Base-by-base conservation (phyloP, 2,113 vertebrate species). In the Formicarius rufipectus region DNA sequence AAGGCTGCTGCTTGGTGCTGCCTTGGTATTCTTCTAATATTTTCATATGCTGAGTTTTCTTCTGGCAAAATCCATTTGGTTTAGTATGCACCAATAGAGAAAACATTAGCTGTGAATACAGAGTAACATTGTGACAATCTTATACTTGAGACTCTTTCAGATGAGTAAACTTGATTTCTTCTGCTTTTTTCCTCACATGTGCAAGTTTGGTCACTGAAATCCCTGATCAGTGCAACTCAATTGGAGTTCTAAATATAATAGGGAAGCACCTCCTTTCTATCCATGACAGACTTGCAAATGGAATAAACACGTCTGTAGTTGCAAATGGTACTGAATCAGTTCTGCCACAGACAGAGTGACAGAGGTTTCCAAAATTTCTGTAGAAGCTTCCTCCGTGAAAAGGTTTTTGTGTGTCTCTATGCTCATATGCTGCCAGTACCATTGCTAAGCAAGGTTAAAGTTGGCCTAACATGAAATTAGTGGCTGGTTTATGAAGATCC, bases 381-480 rank as follows among this genome's bases (percentile, higher is more conserved):
- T 2, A 55, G 11, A 3, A 45, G 1, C 14, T 6, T 71, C 9
- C 4, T 79, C 55, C 18, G 77, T 1, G 1, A 4, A 25, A 14
- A 67, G 7, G 0, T 8, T 30, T 42, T 49, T 68, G 75, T 59
- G 7, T 56, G 10, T 60, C 14, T 79, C 31, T 24, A 5, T 79
- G 13, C 4, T 88, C 20, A 15, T 35, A 33, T 19, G 15, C 23
- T 69, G n/a, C 31, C 15, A 24, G 10, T 27, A 60, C 5, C 11
- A 31, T 6, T 31, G 6, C 31, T 21, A 92, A 53, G 25, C 4
- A 42, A 42, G 10, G 21, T 47, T 87, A 63, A 84, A 67, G 14
- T 3, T 68, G 47, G 10, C 9, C 12, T 14, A 47, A 6, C 7
- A 39, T 53, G 23, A 71, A 80, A 78, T 2, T 55, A 8, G 27